phyloP scores from a whole-genome alignment of 2,113 vertebrate species.

The Catharus bicknelli region DNA sequence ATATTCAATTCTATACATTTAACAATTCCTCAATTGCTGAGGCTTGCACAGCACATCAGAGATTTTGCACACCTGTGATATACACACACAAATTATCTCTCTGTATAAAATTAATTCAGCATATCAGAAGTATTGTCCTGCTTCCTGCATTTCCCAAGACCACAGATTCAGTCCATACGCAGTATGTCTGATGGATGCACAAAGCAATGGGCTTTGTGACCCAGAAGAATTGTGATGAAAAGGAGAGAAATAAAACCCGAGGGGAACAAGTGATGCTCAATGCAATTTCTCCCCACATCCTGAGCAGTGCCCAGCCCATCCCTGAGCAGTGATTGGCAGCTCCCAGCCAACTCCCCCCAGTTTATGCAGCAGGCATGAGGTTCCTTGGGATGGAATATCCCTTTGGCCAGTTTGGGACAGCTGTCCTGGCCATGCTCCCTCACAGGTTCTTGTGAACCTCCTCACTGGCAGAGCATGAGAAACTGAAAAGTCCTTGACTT shows the following conservation, averaged over 20 bases:
- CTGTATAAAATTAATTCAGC: not conserved
- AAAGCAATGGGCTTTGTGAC: not conserved
- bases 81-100: not conserved
- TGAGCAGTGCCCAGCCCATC: not conserved
- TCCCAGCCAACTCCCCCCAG: not conserved
- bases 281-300: not conserved
- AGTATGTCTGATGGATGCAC: not conserved
- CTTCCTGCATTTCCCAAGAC: not conserved
- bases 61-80: not conserved
- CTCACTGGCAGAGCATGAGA: not conserved
- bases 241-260: not conserved
- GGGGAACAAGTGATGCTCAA: not conserved
- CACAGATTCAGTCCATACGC: not conserved
- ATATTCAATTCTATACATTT: not conserved
- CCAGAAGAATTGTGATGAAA: not conserved
- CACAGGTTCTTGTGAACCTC: not conserved
- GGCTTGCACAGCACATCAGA: not conserved
- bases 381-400: not conserved
- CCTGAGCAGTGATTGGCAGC: not conserved
- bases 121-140: not conserved
- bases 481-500: not conserved
- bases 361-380: accelerated
- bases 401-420: not conserved
- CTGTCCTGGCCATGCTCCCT: not conserved
- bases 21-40: not conserved